phyloP scores from a whole-genome alignment of 2,113 vertebrate species.

The Rhegmatorhina hoffmannsi region DNA sequence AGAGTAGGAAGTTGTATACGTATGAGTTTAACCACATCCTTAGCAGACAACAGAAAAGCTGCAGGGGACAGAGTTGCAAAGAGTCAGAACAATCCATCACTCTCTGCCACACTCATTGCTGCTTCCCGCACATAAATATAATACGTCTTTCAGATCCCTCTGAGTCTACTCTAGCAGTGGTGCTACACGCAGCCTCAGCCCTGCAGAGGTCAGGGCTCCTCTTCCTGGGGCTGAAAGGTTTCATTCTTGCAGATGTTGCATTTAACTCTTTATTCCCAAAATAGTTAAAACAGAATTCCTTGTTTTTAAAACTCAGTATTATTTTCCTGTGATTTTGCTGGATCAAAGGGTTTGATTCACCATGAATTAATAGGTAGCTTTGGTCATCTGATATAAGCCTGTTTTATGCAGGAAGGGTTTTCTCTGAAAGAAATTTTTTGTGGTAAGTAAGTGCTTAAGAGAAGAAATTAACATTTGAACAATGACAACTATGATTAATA shows the following conservation, averaged over 20 bases:
- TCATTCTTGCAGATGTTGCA: background rate
- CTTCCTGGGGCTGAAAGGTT: background rate
- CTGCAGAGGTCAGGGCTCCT: background rate
- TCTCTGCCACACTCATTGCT: background rate
- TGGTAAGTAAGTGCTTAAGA: background rate
- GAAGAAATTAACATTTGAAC: background rate
- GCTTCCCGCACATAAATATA: background rate
- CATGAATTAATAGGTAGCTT: background rate
- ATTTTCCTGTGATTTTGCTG: background rate
- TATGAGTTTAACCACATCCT: background rate
- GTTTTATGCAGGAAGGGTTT: background rate
- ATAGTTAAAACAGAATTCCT: background rate
- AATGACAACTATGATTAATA: background rate
- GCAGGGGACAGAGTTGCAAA: background rate
- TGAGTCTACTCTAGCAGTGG: fast-evolving
- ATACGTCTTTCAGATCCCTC: background rate
- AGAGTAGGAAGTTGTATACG: background rate
- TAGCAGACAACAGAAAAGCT: background rate
- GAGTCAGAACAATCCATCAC: background rate
- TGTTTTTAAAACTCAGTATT: background rate
- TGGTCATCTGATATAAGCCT: background rate
- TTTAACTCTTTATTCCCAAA: background rate
- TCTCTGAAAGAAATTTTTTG: background rate
- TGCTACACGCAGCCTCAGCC: background rate
- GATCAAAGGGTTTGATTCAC: background rate